Percentiles rank a stretch among this genome's conserved stretches.
Conservation (phyloP, 2,888 invertebrate species). For the Amiota communis region DNA sequence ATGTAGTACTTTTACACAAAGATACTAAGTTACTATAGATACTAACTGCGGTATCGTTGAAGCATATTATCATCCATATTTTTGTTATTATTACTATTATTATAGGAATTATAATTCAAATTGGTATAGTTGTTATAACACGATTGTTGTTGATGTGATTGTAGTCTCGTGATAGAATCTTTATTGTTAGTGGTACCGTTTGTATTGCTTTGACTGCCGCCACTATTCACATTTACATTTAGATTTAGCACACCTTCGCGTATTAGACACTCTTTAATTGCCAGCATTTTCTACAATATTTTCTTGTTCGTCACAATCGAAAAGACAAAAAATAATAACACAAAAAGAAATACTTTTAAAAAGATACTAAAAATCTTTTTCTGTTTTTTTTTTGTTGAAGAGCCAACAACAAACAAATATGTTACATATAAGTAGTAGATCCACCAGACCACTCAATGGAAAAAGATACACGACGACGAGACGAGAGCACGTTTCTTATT, state of each 20-base stretch:
- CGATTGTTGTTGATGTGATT: neutral
- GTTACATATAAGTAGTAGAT: too few relatives aligned
- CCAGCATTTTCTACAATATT: slow-evolving; percentile 59
- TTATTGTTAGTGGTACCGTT: slow-evolving; percentile 32
- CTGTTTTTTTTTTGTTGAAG: too few relatives aligned
- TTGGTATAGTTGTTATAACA: slow-evolving; percentile 4
- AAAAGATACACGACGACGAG: too few relatives aligned
- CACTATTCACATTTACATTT: slow-evolving; percentile 40
- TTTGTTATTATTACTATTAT: slow-evolving; percentile 32
- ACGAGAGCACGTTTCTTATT: slow-evolving; percentile 9
- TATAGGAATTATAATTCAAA: slow-evolving; percentile 2
- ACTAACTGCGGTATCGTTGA: slow-evolving; percentile 59
- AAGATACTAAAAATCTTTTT: too few relatives aligned
- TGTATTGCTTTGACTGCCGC: slow-evolving; percentile 28
- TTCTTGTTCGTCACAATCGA: neutral
- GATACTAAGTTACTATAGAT: slow-evolving; percentile 29
- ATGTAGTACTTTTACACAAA: too few relatives aligned
- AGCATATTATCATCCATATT: slow-evolving; percentile 49
- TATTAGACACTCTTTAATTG: slow-evolving; percentile 69
- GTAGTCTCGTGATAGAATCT: neutral
- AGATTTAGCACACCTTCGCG: slow-evolving; percentile 69
- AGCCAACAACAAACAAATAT: too few relatives aligned
- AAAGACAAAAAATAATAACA: too few relatives aligned
- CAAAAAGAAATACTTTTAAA: too few relatives aligned
- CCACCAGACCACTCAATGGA: too few relatives aligned